phyloP scores from a whole-genome alignment of 2,797 vertebrate genomes.

The Xenopus petersii region DNA sequence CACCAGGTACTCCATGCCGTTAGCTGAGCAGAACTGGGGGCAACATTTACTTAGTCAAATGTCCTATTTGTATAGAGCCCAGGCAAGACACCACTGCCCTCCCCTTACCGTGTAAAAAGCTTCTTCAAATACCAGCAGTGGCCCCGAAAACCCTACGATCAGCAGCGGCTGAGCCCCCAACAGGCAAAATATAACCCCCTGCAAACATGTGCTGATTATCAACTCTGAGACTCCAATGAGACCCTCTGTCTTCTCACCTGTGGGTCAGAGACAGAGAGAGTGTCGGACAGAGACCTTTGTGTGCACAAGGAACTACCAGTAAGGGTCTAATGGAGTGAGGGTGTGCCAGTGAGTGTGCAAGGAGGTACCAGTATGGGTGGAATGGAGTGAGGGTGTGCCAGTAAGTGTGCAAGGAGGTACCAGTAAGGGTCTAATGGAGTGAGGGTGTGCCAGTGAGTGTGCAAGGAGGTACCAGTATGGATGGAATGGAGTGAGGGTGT shows the following conservation, averaged over 20 bases:
- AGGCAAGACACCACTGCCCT: neutral
- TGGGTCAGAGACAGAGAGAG: constrained; percentile 85
- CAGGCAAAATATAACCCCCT: constrained; percentile 89
- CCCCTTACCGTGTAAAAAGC: constrained; percentile 88
- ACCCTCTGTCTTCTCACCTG: constrained; percentile 95
- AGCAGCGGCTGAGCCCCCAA: constrained; percentile 91
- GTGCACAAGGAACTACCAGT: neutral
- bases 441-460: too few relatives aligned
- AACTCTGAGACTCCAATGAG: constrained; percentile 96
- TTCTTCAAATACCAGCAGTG: constrained; percentile 93
- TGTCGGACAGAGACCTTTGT: neutral
- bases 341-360: too few relatives aligned
- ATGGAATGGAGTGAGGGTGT: too few relatives aligned
- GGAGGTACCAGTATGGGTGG: too few relatives aligned
- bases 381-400: too few relatives aligned
- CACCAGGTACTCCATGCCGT: constrained; percentile 89
- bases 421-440: too few relatives aligned
- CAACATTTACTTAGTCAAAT: too few relatives aligned
- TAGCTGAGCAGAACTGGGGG: constrained; percentile 87
- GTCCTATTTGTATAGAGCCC: too few relatives aligned
- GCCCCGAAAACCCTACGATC: constrained; percentile 94
- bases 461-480: too few relatives aligned
- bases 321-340: neutral
- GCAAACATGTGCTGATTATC: constrained; percentile 88
- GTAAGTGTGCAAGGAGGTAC: too few relatives aligned